These are phyloP conservation scores for Lasioglossum villosulum DNA, from an alignment of 2,888 invertebrate species.

Conservation along the genomic window DNA sequence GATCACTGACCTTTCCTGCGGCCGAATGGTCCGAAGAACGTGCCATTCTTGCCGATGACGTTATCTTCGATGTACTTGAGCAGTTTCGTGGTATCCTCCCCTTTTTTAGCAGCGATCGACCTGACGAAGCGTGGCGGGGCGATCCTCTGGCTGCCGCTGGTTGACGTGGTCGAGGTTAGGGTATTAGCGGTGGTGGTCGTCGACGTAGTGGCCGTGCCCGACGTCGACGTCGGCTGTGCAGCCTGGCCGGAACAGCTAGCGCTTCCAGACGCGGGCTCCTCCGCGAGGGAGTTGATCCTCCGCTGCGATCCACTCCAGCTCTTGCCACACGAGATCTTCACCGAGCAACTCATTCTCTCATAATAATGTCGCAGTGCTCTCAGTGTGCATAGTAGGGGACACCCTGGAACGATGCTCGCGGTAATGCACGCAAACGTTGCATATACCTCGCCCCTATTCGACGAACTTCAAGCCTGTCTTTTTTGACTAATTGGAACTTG, in stretches of 20 bases:
- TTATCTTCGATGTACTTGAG: constrained; percentile 93
- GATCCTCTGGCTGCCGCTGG: constrained; percentile 74
- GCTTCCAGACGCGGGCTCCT: constrained; percentile 71
- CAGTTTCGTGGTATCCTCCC: constrained; percentile 89
- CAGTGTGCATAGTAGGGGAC: constrained; percentile 66
- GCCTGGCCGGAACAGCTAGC: constrained; percentile 49
- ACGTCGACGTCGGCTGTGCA: constrained; percentile 46
- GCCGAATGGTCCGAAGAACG: constrained; percentile 93
- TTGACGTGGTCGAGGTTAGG: constrained; percentile 25
- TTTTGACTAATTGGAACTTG: neutral
- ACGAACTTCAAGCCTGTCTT: neutral
- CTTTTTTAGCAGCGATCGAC: constrained; percentile 85
- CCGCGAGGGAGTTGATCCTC: constrained; percentile 79
- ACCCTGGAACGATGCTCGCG: constrained; percentile 37
- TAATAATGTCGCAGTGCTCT: constrained; percentile 61
- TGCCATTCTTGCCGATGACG: constrained; percentile 92
- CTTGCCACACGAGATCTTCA: constrained; percentile 82
- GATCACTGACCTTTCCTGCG: constrained; percentile 90
- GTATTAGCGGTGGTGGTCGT: constrained; percentile 33
- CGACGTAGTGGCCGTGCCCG: constrained; percentile 45
- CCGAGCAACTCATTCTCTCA: constrained; percentile 83
- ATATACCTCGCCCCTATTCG: constrained; percentile 10
- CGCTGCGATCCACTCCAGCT: constrained; percentile 82
- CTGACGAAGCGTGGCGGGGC: constrained; percentile 79
- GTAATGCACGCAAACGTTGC: constrained; percentile 38